Evolutionary conservation across 2,113 vertebrate genomes (phyloP).

Genomic region (Neomonachus schauinslandi): DNA sequence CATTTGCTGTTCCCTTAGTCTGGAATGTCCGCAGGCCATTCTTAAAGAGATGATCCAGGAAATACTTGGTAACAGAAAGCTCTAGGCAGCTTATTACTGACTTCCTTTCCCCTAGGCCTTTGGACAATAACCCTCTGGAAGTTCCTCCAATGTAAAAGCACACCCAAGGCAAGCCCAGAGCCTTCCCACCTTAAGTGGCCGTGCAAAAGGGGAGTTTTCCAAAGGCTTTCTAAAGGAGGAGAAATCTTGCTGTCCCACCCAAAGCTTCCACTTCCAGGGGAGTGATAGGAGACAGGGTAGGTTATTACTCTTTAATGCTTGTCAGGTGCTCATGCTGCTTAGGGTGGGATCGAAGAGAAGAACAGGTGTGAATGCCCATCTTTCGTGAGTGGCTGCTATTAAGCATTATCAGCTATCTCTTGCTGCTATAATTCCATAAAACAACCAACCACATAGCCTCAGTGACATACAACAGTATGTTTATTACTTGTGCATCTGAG

Average conservation of each 20-base stretch:
- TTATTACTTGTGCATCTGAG: background rate
- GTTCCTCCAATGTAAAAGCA: background rate
- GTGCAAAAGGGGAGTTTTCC: background rate
- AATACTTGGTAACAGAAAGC: background rate
- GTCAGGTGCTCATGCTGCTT: background rate
- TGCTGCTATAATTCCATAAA: background rate
- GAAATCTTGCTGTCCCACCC: background rate
- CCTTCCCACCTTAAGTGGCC: background rate
- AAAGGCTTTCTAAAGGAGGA: background rate
- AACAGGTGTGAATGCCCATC: background rate
- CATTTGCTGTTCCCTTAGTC: background rate
- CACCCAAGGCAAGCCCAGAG: background rate
- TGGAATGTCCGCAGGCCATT: background rate
- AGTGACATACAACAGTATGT: background rate
- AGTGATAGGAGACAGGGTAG: fast-evolving
- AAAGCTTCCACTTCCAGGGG: background rate
- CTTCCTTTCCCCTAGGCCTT: background rate
- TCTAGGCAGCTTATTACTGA: background rate
- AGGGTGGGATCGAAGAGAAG: background rate
- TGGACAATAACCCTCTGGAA: background rate
- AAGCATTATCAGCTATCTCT: background rate
- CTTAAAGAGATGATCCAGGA: background rate
- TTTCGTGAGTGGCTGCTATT: background rate
- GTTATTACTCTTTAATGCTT: background rate
- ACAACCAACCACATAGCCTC: background rate